Base-by-base conservation (phyloP, 1,140 invertebrate genomes). In the Thaumatotibia leucotreta region DNA sequence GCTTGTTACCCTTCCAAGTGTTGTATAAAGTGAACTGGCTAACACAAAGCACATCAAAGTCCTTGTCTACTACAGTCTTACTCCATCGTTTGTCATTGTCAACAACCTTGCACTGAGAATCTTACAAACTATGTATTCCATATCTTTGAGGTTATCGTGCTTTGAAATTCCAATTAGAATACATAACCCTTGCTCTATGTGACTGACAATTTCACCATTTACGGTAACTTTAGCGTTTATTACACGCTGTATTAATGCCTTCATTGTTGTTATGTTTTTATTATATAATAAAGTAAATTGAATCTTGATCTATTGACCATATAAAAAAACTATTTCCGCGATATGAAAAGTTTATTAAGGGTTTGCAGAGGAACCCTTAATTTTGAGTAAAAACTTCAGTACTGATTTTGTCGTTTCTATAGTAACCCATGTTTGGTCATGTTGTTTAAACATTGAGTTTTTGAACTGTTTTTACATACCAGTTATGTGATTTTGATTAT, bases 11-110 rank as follows among this genome's bases (percentile, higher is more conserved):
- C 86, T 99, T 98, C 68, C 98, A 88, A 10, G 93, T 92, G 75
- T 95, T 93, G 76, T 96, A 97, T 1, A 99, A 88, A 4, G 98
- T 99, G 75, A 99, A 98, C 91, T 99, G 95, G 70, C 96, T 96
- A 2, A 95, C 90, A 82, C 95, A 96, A 0, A 96, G 83, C 20
- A 96, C 91, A 88, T 96, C 95, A 64, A 92, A 92, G 62, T 94
- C 92, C 84, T 94, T 95, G 85, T 98, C 97, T 68, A 94, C 93
- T 0, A 97, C 95, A 90, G 92, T 97, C 69, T 94, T 93, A 70
- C 93, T 92, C 97, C 97, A 98, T 82, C 93, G 92, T 85, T 96
- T 97, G 11, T 93, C 94, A 77, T 92, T 89, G 63, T 93, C 93
- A 84, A 99, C 52, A 99, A 72, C 69, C 96, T 93, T 9, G 96